Percentiles rank a stretch among this genome's conserved stretches.
phyloP scores from a whole-genome alignment of 2,113 vertebrate genomes.

The Zonotrichia leucophrys region DNA sequence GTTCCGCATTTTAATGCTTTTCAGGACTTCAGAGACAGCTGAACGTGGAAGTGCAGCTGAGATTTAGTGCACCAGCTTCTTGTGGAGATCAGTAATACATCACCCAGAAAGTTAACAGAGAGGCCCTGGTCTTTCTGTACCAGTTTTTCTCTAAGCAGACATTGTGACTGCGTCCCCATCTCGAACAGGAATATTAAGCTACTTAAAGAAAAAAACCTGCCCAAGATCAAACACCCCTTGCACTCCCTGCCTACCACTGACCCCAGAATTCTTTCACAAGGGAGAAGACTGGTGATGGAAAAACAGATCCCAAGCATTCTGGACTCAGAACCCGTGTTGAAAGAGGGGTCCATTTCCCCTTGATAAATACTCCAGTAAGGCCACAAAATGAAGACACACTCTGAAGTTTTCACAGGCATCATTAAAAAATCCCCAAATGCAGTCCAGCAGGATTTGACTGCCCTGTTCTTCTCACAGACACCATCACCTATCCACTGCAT shows the following conservation, averaged over 20 bases:
- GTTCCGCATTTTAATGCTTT: constrained; percentile 57
- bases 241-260: not conserved
- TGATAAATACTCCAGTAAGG: not conserved
- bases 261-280: not conserved
- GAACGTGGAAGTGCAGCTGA: not conserved
- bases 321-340: not conserved
- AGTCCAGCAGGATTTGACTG: not conserved
- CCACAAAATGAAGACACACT: not conserved
- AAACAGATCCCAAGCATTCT: not conserved
- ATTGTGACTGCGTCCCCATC: not conserved
- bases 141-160: not conserved
- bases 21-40: constrained; percentile 30
- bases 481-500: not conserved
- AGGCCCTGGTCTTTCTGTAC: not conserved
- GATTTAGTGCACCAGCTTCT: not conserved
- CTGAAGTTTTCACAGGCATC: not conserved
- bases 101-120: not conserved
- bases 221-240: not conserved
- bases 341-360: not conserved
- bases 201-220: not conserved
- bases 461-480: not conserved
- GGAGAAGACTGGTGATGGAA: not conserved
- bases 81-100: not conserved
- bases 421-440: not conserved
- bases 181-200: not conserved